Percentiles rank a stretch among this genome's conserved stretches.
These are phyloP conservation scores for Magallana nippona DNA, from an alignment of 2,888 invertebrate genomes.

Conservation along the genomic window DNA sequence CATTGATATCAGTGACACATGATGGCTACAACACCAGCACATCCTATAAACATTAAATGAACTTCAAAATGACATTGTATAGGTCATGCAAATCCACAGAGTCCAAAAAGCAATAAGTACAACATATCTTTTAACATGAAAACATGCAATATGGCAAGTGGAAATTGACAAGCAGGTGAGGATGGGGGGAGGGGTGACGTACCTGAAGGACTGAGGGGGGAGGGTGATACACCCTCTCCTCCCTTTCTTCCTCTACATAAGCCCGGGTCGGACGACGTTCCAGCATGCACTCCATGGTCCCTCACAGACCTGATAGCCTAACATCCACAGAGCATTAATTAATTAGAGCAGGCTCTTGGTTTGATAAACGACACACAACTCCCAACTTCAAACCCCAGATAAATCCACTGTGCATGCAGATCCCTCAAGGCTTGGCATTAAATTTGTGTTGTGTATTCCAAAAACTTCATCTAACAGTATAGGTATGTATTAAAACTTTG, in stretches of 20 bases:
- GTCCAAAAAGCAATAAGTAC: too few species aligned
- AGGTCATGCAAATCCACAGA: too few species aligned
- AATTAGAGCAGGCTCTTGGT: slow-evolving; percentile 14
- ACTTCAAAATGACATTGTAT: too few species aligned
- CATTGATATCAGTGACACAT: background rate
- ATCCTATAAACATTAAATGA: too few species aligned
- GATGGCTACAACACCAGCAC: background rate
- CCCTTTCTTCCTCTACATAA: slow-evolving; percentile 21
- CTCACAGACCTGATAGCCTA: background rate
- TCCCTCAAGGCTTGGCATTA: slow-evolving; percentile 13
- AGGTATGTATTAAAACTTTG: background rate
- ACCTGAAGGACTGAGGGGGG: slow-evolving; percentile 4
- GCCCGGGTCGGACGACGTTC: slow-evolving; percentile 30
- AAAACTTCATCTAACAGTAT: slow-evolving; percentile 7
- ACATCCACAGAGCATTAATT: slow-evolving; percentile 25
- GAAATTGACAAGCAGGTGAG: background rate
- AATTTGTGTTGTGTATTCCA: background rate
- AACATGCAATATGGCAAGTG: background rate
- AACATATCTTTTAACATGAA: too few species aligned
- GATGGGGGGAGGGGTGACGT: background rate
- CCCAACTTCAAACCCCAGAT: slow-evolving; percentile 8
- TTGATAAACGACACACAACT: background rate
- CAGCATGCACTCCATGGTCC: slow-evolving; percentile 34
- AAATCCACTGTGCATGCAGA: background rate
- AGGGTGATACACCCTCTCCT: slow-evolving; percentile 18